Evolutionary conservation across 2,113 vertebrate genomes (phyloP).

Genomic region (Zosterops hypoxanthus): DNA sequence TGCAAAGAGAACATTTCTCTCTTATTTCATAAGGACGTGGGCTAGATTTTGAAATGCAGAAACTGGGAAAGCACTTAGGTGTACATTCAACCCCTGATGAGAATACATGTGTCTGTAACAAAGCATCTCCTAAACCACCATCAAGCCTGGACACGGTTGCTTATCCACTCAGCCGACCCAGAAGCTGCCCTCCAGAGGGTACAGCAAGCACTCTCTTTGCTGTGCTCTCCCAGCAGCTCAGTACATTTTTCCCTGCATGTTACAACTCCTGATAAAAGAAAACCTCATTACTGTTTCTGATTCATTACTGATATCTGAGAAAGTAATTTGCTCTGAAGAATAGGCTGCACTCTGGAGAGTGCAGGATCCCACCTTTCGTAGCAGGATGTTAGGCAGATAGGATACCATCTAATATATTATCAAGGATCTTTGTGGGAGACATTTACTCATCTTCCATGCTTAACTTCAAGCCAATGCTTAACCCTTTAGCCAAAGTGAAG

Average conservation of each 20-base stretch:
- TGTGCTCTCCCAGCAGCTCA: background rate
- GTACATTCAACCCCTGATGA: background rate
- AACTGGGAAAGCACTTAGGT: background rate
- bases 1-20: background rate
- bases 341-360: background rate
- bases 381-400: background rate
- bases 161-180: background rate
- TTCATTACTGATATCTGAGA: background rate
- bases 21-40: background rate
- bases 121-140: background rate
- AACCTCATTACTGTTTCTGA: constrained; percentile 12
- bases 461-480: background rate
- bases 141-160: background rate
- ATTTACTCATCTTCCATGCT: background rate
- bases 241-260: background rate
- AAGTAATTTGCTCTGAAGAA: constrained; percentile 19
- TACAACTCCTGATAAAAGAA: background rate
- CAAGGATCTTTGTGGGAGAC: background rate
- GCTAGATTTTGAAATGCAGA: background rate
- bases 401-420: background rate
- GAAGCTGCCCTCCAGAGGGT: background rate
- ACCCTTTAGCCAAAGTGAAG: background rate
- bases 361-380: background rate
- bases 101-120: background rate
- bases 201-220: background rate